Conservation (phyloP, 2,888 invertebrate genomes). For the Tubiluchus corallicola region DNA sequence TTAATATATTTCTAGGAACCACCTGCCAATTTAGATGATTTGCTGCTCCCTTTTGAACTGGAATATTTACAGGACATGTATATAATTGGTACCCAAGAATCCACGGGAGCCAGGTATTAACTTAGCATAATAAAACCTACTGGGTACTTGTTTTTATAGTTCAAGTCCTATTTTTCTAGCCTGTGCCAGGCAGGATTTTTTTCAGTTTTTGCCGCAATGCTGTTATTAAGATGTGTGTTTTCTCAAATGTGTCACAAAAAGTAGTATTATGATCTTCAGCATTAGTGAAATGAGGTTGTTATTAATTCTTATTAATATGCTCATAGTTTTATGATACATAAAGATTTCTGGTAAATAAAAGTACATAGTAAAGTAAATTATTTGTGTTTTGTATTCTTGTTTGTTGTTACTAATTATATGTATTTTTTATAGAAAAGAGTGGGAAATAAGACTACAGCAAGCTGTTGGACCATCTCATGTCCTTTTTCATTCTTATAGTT, state of each 20-base stretch:
- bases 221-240: too few species aligned
- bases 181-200: too few species aligned
- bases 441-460: slow-evolving; percentile 54
- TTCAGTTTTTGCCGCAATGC: too few species aligned
- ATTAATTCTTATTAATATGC: not conserved
- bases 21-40: slow-evolving; percentile 54
- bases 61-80: slow-evolving; percentile 68
- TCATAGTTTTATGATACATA: slow-evolving; percentile 2
- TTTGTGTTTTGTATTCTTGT: too few species aligned
- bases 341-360: not conserved
- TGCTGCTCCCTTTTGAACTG: slow-evolving; percentile 63
- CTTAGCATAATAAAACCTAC: slow-evolving; percentile 6
- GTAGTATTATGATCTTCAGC: too few species aligned
- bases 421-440: slow-evolving; percentile 23
- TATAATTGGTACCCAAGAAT: slow-evolving; percentile 83
- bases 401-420: slow-evolving; percentile 1
- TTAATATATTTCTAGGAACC: too few species aligned
- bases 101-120: slow-evolving; percentile 50
- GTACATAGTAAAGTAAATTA: too few species aligned
- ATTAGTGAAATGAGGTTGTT: too few species aligned
- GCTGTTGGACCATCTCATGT: slow-evolving; percentile 83
- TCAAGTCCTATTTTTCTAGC: too few species aligned
- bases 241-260: too few species aligned
- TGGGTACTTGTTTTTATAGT: slow-evolving; percentile 12
- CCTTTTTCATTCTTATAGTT: slow-evolving; percentile 59